Percentiles rank a stretch among this genome's conserved stretches.
phyloP scores from a whole-genome alignment of 2,888 invertebrate species.

The Hoplodrina blanda region DNA sequence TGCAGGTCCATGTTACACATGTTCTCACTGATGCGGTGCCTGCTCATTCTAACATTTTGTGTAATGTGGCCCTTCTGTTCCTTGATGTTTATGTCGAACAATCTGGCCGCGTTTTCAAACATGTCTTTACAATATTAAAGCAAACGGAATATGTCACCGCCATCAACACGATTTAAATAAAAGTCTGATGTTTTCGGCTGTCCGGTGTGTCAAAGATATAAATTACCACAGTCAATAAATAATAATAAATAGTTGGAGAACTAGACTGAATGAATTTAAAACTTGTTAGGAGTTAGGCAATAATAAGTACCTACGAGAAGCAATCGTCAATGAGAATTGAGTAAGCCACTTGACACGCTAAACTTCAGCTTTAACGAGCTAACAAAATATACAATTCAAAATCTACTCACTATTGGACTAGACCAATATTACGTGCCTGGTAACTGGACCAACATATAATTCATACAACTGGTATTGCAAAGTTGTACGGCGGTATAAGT shows the following conservation, averaged over 20 bases:
- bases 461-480: slow-evolving; percentile 13
- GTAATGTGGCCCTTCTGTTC: slow-evolving; percentile 20
- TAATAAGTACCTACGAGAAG: slow-evolving; percentile 37
- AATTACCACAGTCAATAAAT: slow-evolving; percentile 46
- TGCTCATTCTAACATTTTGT: background rate
- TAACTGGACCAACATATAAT: slow-evolving; percentile 16
- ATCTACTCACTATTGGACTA: slow-evolving; percentile 4
- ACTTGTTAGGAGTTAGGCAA: slow-evolving; percentile 41
- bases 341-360: slow-evolving; percentile 34
- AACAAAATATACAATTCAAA: slow-evolving; percentile 30
- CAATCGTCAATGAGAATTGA: slow-evolving; percentile 31
- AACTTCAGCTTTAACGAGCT: slow-evolving; percentile 30
- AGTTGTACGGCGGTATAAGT: slow-evolving; percentile 5
- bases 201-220: slow-evolving; percentile 46
- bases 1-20: background rate
- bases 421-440: slow-evolving; percentile 8
- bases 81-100: slow-evolving; percentile 4
- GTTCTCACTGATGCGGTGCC: background rate
- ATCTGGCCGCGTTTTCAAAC: slow-evolving; percentile 45
- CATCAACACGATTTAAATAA: slow-evolving; percentile 47
- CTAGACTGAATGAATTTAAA: slow-evolving; percentile 41
- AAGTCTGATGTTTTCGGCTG: slow-evolving; percentile 40
- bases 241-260: slow-evolving; percentile 29
- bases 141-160: slow-evolving; percentile 49
- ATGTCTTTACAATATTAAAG: slow-evolving; percentile 49